Percentiles rank a stretch among this genome's conserved stretches.
Evolutionary conservation across 2,888 invertebrate genomes (phyloP).

Genomic region (Antheraea assamensis): DNA sequence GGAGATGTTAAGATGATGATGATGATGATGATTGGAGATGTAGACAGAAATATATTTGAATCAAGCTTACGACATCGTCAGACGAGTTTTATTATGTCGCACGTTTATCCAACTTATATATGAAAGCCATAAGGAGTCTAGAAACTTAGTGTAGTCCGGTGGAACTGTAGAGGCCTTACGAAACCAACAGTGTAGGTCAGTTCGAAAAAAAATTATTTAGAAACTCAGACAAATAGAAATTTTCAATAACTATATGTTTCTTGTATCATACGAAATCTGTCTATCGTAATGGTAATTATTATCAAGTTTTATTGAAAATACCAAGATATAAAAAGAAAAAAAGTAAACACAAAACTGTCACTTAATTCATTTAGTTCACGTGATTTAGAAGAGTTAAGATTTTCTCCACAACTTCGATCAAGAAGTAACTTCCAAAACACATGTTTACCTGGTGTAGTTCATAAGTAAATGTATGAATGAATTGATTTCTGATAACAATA

Average conservation of each 20-base stretch:
- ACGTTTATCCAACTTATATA: not conserved
- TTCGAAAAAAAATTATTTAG: too few relatives aligned
- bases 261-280: not conserved
- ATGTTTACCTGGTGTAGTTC: too few relatives aligned
- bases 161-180: too few relatives aligned
- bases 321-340: not conserved
- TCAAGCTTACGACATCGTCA: constrained; percentile 51
- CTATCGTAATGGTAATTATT: not conserved
- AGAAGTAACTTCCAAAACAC: not conserved
- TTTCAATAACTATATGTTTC: not conserved
- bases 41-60: too few relatives aligned
- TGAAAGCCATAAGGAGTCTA: not conserved
- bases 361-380: not conserved
- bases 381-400: not conserved
- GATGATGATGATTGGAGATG: too few relatives aligned
- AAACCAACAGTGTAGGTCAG: too few relatives aligned
- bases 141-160: too few relatives aligned
- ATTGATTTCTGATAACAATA: too few relatives aligned
- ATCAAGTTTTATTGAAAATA: not conserved
- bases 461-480: too few relatives aligned
- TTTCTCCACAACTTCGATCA: not conserved
- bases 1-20: too few relatives aligned
- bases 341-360: not conserved
- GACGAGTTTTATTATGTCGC: not conserved
- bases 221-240: not conserved